phyloP scores from a whole-genome alignment of 2,113 vertebrate species.

The Synchiropus splendidus region DNA sequence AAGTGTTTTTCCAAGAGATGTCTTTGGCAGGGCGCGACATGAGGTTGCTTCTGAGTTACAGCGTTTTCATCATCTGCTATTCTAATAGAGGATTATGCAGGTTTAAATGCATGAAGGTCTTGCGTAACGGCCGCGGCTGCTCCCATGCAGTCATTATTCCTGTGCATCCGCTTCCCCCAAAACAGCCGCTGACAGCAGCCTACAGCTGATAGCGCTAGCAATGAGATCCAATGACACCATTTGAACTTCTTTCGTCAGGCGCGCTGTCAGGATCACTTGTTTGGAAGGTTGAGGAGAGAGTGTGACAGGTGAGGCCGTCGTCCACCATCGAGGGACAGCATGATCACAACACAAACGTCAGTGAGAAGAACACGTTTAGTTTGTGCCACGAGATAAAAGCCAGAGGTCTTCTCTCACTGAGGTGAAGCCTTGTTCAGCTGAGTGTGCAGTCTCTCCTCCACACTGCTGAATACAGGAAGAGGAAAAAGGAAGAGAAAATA shows the following conservation, averaged over 20 bases:
- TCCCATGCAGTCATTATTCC: constrained; percentile 7
- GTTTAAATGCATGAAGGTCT: constrained; percentile 35
- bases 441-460: constrained; percentile 46
- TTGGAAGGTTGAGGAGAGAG: not conserved
- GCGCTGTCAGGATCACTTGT: not conserved
- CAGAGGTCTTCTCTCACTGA: constrained; percentile 23
- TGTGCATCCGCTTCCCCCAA: constrained; percentile 11
- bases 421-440: constrained; percentile 50
- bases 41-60: constrained; percentile 14
- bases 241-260: constrained; percentile 2
- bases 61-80: constrained; percentile 15
- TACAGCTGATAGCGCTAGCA: constrained; percentile 2
- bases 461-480: constrained; percentile 45
- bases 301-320: not conserved
- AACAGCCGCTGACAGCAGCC: constrained; percentile 1
- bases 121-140: constrained; percentile 18
- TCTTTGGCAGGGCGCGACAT: too few relatives aligned
- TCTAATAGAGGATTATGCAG: constrained; percentile 35
- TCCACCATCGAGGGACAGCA: too few relatives aligned
- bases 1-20: too few relatives aligned
- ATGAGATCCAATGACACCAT: not conserved
- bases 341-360: too few relatives aligned
- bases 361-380: too few relatives aligned
- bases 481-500: constrained; percentile 32
- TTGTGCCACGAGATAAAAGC: constrained; percentile 34